A percentile compares a stretch with the other conserved stretches of the same genome.
Evolutionary conservation across 2,888 invertebrate species (phyloP).

Genomic region (Keiferia lycopersicella): DNA sequence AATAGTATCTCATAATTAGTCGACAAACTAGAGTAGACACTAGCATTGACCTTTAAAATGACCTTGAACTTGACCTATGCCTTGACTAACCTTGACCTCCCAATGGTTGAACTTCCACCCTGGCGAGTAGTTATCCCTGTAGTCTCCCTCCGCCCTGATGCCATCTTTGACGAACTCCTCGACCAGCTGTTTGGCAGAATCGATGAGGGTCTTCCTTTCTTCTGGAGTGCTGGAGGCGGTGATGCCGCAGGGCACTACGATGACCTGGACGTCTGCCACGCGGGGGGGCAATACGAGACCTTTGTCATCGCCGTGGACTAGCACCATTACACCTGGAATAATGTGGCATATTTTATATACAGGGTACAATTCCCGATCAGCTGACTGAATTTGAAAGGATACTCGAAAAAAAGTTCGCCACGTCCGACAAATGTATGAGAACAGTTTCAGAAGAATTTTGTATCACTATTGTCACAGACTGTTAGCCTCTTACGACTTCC

Average conservation of each 20-base stretch:
- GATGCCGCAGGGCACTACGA: constrained; percentile 98
- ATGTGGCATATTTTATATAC: background rate
- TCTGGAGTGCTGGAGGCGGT: constrained; percentile 89
- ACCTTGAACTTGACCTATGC: too few species aligned
- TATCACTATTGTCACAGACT: too few species aligned
- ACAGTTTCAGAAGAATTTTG: too few species aligned
- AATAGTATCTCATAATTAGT: too few species aligned
- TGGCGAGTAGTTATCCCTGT: constrained; percentile 97
- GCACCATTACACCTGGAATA: constrained; percentile 88
- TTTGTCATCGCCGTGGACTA: constrained; percentile 97
- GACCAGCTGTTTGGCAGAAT: constrained; percentile 87
- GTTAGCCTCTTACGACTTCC: too few species aligned
- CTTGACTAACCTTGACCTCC: constrained; percentile 83
- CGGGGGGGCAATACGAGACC: constrained; percentile 97
- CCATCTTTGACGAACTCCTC: constrained; percentile 81
- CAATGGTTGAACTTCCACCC: constrained; percentile 99
- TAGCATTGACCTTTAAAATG: background rate
- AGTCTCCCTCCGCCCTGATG: constrained; percentile 89
- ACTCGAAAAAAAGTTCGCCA: too few species aligned
- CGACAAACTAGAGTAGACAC: too few species aligned
- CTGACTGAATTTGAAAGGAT: too few species aligned
- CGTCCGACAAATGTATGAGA: too few species aligned
- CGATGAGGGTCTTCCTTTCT: constrained; percentile 85
- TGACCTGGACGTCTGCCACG: constrained; percentile 92
- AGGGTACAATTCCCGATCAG: too few species aligned